These are phyloP conservation scores for Aphaenogaster rudis DNA, from an alignment of 1,140 invertebrate genomes.

Conservation along the genomic window DNA sequence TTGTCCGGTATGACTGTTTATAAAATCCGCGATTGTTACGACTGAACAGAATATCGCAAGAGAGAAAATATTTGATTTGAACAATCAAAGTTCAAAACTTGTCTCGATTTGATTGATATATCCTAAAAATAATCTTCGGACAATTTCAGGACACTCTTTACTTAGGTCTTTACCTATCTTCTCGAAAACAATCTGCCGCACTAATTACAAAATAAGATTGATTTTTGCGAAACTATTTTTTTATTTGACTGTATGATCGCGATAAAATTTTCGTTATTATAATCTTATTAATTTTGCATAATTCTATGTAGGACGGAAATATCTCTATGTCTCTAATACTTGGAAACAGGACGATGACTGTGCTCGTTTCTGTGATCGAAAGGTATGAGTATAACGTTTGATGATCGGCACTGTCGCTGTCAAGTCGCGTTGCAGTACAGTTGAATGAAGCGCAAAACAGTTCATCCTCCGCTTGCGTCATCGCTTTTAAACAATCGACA, in stretches of 20 bases:
- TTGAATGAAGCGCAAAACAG: constrained; percentile 47
- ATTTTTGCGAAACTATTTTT: background rate
- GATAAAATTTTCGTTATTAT: background rate
- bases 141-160: background rate
- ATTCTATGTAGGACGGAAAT: background rate
- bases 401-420: constrained; percentile 46
- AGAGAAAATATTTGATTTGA: background rate
- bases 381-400: background rate
- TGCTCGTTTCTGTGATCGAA: constrained; percentile 10
- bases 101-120: background rate
- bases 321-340: constrained; percentile 11
- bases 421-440: background rate
- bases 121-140: background rate
- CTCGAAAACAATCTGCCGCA: background rate
- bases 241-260: background rate
- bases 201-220: background rate
- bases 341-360: background rate
- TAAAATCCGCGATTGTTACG: constrained; percentile 17
- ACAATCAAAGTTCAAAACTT: background rate
- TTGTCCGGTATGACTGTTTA: background rate
- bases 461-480: constrained; percentile 18
- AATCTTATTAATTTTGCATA: background rate
- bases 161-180: background rate
- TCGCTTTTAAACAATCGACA: constrained; percentile 52
- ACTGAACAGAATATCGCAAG: background rate